A percentile compares a stretch with the other conserved stretches of the same genome.
Evolutionary conservation across 2,797 vertebrate species (phyloP).

Genomic region (Acanthiza pusilla): DNA sequence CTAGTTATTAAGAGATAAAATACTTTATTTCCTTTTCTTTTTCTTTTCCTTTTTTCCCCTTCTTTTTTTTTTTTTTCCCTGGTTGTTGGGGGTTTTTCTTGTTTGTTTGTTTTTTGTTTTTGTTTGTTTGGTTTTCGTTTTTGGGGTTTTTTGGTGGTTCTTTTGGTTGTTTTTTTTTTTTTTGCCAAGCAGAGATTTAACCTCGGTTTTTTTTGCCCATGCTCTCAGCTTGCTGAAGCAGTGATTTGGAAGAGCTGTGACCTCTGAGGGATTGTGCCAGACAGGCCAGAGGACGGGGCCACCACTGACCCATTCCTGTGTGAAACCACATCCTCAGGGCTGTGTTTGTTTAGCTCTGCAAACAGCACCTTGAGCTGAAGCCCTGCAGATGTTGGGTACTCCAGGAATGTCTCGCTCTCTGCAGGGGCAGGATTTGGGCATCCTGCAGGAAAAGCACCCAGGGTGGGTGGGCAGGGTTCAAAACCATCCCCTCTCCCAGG

Average conservation of each 20-base stretch:
- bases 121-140: neutral
- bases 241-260: neutral
- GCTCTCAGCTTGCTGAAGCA: neutral
- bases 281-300: neutral
- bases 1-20: neutral
- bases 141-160: no score
- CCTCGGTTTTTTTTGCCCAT: neutral
- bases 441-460: neutral
- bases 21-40: no score
- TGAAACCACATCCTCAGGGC: slow-evolving; percentile 31
- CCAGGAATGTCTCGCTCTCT: fast-evolving
- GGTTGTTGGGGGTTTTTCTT: no score
- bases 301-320: neutral
- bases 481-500: neutral
- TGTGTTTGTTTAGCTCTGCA: neutral
- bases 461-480: neutral
- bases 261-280: neutral
- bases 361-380: neutral
- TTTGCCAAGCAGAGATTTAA: neutral
- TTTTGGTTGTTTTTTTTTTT: neutral
- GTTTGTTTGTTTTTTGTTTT: no score
- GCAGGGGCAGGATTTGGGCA: neutral
- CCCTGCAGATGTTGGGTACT: neutral
- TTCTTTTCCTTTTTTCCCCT: no score
- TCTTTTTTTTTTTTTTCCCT: neutral